These are phyloP conservation scores for Drosophila carrolli DNA, from an alignment of 1,140 invertebrate genomes.

Conservation along the genomic window DNA sequence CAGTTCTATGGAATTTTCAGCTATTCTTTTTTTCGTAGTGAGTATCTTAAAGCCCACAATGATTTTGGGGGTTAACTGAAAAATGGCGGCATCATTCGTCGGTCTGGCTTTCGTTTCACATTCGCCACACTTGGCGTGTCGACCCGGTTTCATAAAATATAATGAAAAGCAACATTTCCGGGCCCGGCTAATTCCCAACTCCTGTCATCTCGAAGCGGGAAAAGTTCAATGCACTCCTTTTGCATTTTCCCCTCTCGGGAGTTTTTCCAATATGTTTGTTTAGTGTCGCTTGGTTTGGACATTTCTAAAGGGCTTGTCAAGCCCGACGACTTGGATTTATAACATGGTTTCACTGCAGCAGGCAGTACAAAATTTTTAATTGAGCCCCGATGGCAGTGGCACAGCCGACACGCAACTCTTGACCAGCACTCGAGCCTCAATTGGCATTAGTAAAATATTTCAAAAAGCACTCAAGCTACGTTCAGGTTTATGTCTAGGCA, in stretches of 20 bases:
- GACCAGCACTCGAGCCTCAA: conserved; percentile 17
- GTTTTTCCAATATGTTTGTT: conserved; percentile 26
- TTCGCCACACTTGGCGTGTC: conserved; percentile 58
- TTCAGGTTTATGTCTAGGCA: conserved; percentile 18
- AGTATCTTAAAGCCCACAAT: conserved; percentile 52
- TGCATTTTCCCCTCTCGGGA: conserved; percentile 5
- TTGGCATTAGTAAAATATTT: conserved; percentile 50
- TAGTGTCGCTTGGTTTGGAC: conserved; percentile 46
- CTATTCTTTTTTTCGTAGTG: conserved; percentile 15
- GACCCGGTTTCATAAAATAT: conserved; percentile 70
- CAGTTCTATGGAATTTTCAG: conserved; percentile 38
- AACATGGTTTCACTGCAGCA: conserved; percentile 33
- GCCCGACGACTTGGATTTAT: conserved; percentile 35
- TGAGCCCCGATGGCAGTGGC: conserved; percentile 33
- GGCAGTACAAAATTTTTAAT: conserved; percentile 56
- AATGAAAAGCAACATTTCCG: conserved; percentile 75
- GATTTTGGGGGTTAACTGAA: conserved; percentile 21
- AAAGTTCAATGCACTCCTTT: conserved; percentile 59
- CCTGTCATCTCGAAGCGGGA: conserved; percentile 2
- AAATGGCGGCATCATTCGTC: conserved; percentile 30
- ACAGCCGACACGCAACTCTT: conserved; percentile 32
- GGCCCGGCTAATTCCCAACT: conserved; percentile 12
- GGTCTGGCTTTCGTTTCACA: conserved; percentile 21
- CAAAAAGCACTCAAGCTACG: conserved; percentile 58
- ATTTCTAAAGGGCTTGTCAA: conserved; percentile 13